phyloP scores from a whole-genome alignment of 2,113 vertebrate genomes.

The Theristicus caerulescens region DNA sequence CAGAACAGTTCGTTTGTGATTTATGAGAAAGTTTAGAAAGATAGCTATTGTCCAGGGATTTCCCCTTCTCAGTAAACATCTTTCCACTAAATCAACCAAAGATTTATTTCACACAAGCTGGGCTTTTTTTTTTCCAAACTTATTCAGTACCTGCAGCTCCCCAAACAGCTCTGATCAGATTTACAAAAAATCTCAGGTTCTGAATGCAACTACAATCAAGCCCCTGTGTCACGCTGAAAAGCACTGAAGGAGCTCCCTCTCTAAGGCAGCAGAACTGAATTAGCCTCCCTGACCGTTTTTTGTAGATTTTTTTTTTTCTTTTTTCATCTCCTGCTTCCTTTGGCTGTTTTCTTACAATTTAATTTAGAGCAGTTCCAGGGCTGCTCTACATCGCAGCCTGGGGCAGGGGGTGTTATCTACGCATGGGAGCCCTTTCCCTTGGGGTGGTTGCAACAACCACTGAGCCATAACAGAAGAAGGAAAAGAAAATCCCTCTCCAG shows the following conservation, averaged over 20 bases:
- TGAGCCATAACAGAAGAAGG: not conserved
- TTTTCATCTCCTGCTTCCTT: not conserved
- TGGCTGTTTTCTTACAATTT: not conserved
- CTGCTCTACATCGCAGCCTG: not conserved
- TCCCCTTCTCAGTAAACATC: not conserved
- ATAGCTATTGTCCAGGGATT: not conserved
- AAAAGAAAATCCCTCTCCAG: not conserved
- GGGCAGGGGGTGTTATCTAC: too few species aligned
- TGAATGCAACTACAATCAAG: not conserved
- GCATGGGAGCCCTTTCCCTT: not conserved
- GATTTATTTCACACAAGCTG: not conserved
- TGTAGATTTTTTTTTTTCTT: not conserved
- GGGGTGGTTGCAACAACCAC: not conserved
- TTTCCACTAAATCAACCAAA: not conserved
- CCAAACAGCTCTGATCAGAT: not conserved
- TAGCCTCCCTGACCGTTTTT: not conserved
- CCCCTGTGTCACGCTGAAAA: not conserved
- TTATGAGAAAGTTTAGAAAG: not conserved
- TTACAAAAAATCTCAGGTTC: not conserved
- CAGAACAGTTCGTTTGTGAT: not conserved
- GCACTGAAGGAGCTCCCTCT: not conserved
- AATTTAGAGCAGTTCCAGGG: not conserved
- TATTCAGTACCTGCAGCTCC: not conserved
- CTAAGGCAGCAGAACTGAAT: not conserved
- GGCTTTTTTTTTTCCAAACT: fast-evolving